Conservation (phyloP, 2,113 vertebrate species). For the Dicentrarchus labrax region DNA sequence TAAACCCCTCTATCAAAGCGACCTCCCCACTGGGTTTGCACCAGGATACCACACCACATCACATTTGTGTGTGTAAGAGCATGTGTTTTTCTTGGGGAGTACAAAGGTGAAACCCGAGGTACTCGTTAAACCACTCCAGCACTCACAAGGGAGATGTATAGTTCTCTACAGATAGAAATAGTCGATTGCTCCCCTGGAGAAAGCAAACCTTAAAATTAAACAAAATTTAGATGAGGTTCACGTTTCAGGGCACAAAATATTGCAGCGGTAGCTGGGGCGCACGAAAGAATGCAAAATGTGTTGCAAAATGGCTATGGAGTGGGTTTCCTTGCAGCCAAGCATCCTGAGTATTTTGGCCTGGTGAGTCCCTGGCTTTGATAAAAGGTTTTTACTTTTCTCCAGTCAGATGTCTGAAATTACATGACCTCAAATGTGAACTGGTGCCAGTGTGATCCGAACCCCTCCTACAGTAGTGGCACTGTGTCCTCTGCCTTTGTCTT, state of each 20-base stretch:
- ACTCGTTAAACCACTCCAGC: constrained; percentile 55
- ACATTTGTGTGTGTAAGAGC: constrained; percentile 22
- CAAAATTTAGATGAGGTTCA: constrained; percentile 34
- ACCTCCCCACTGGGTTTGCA: constrained; percentile 51
- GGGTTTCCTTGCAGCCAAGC: constrained; percentile 2
- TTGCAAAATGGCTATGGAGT: constrained; percentile 13
- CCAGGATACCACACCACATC: constrained; percentile 11
- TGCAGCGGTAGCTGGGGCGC: background rate
- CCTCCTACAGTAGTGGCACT: constrained; percentile 9
- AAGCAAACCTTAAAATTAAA: constrained; percentile 52
- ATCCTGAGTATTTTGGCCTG: constrained; percentile 21
- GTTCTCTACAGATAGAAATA: constrained; percentile 35
- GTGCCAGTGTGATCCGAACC: constrained; percentile 30
- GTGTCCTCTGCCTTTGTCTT: constrained; percentile 41
- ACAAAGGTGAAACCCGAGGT: constrained; percentile 48
- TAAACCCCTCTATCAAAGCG: constrained; percentile 69
- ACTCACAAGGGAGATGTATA: constrained; percentile 46
- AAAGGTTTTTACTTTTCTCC: constrained; percentile 24
- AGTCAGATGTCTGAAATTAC: constrained; percentile 53
- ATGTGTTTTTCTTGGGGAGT: background rate
- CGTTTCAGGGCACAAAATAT: constrained; percentile 20
- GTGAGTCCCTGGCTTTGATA: constrained; percentile 22
- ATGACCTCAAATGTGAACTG: constrained; percentile 49
- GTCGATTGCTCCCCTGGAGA: constrained; percentile 28
- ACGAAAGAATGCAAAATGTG: constrained; percentile 27